Evolutionary conservation across 2,113 vertebrate species (phyloP), one percentile per base, ranked within the genome.

Genomic region (Numida meleagris): DNA sequence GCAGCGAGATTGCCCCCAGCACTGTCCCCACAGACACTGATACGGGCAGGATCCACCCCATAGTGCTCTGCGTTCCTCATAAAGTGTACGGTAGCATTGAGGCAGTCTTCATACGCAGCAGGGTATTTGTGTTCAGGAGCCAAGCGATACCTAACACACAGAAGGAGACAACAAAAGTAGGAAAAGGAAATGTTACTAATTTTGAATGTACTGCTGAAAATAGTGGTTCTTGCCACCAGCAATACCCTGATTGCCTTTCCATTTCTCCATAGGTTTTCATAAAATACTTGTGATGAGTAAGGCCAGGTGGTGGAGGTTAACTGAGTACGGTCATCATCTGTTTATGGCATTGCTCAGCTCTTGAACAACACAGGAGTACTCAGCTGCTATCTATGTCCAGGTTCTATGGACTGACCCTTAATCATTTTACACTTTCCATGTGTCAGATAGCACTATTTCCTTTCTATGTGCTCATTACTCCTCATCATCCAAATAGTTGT

Each of bases 1-100:
- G 97, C 95, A 33, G 98, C 98, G 25, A 98, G 43, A 61, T 96
- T 98, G 33, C 98, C 98, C 33, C 99, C 98, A 7, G 97, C 92
- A 16, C 98, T 98, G 96, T 99, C 98, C 19, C 98, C 98, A 2
- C 98, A 98, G 62, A 99, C 74, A 46, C 98, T 95, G 20, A 99
- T 86, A 2, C 80, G 70, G 53, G n/a, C 65, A 12, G 98, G 94
- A 61, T 99, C 98, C 85, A 99, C 98, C 0, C 98, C 95, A 0
- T 98, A 98, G n/a, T 66, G 95, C 65, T 98, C 63, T 1, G 95
- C 84, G 4, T 96, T 96, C 72, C 96, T 98, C 92, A 99, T 96
- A 76, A 99, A 99, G 93, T 98, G 97, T 82, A 90, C 57, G 12
- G 97, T 97, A n/a, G 98, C 98, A 2, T n/a, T 88, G 3, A 98